Evolutionary conservation across 2,888 invertebrate genomes (phyloP).

Genomic region (Psococerastis gibbosa): DNA sequence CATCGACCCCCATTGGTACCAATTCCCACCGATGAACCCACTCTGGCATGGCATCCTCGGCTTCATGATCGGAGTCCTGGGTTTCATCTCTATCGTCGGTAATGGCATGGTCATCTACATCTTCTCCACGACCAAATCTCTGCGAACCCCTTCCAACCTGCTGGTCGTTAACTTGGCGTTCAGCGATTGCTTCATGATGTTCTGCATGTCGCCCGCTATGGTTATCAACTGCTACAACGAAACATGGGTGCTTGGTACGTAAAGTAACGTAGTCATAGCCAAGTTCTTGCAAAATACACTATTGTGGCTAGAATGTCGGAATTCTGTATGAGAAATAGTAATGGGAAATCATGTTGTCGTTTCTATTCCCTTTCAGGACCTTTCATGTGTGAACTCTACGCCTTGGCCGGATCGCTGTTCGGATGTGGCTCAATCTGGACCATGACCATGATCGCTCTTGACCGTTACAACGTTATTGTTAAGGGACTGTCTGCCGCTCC

Average conservation of each 20-base stretch:
- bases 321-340: neutral
- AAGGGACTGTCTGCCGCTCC: constrained; percentile 71
- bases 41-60: constrained; percentile 70
- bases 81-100: constrained; percentile 44
- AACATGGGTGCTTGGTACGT: constrained; percentile 42
- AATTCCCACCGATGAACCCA: constrained; percentile 76
- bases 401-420: constrained; percentile 67
- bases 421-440: constrained; percentile 86
- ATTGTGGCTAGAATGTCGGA: neutral
- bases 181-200: constrained; percentile 82
- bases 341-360: neutral
- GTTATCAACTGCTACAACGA: constrained; percentile 68
- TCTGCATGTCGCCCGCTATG: constrained; percentile 62
- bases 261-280: neutral
- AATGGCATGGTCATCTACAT: constrained; percentile 54
- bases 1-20: constrained; percentile 44
- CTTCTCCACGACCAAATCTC: constrained; percentile 48
- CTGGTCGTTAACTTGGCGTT: constrained; percentile 81
- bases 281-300: too few relatives aligned
- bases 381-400: constrained; percentile 73
- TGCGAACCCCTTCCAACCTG: constrained; percentile 80
- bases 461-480: constrained; percentile 87
- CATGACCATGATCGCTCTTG: constrained; percentile 80
- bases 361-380: constrained; percentile 33
- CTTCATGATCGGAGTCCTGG: constrained; percentile 56